Evolutionary conservation across 2,113 vertebrate genomes (phyloP).

Genomic region (Vicugna pacos): DNA sequence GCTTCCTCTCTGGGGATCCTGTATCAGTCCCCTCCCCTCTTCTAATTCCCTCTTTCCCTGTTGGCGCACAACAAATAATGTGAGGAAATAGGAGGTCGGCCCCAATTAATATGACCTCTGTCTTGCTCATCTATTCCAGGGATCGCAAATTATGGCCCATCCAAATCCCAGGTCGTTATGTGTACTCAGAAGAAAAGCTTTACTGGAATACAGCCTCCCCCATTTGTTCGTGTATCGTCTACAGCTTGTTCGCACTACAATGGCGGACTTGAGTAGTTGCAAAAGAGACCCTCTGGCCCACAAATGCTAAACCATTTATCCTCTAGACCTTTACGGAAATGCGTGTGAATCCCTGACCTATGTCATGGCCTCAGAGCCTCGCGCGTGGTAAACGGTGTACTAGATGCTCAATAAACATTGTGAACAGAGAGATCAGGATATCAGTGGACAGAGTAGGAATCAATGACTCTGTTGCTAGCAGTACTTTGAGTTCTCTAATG

Average conservation of each 20-base stretch:
- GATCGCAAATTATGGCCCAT: not conserved
- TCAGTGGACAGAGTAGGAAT: not conserved
- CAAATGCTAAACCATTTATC: not conserved
- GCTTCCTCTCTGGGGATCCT: not conserved
- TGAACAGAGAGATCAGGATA: not conserved
- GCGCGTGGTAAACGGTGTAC: too few relatives aligned
- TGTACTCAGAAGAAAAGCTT: slow-evolving; percentile 5
- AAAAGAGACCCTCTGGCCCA: not conserved
- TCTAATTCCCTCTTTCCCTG: not conserved
- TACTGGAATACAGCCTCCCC: not conserved
- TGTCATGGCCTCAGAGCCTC: not conserved
- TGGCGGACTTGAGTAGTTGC: not conserved
- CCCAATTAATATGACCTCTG: not conserved
- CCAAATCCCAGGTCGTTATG: not conserved
- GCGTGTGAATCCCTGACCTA: not conserved
- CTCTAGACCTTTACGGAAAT: not conserved
- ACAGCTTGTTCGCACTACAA: not conserved
- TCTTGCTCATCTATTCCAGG: not conserved
- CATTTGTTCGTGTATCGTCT: not conserved
- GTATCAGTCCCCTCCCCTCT: not conserved
- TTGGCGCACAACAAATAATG: not conserved
- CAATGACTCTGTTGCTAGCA: not conserved
- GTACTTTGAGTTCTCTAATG: not conserved
- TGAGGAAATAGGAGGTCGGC: not conserved
- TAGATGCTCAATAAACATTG: not conserved